Evolutionary conservation across 2,113 vertebrate genomes (phyloP), one percentile per base, ranked within the genome.

Genomic region (Phylloscopus trochilus): DNA sequence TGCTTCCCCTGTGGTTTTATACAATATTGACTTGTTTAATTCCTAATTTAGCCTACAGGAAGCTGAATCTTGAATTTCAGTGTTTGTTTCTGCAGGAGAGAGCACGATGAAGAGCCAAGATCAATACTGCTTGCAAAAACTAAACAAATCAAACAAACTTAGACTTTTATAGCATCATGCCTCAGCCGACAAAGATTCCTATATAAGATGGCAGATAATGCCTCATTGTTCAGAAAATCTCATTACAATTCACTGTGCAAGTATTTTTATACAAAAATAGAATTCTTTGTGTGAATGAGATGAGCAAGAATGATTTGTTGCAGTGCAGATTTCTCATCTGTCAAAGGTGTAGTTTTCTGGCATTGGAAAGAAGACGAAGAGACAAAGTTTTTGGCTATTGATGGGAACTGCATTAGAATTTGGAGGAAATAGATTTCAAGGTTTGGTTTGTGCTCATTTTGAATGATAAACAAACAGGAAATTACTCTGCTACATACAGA

Each of bases 21-120:
- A 76, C 60, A 90, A 22, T 60, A 84, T 81, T 78, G 86, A 89
- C 92, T 84, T 95, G 80, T 94, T 92, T 81, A 43, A 76, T 74
- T 89, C 90, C 78, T 89, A 75, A 72, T 87, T 90, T 89, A 92
- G 56, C 53, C 21, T 89, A 73, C 77, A 92, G 93, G 93, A 92
- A 95, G 41, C 73, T 6, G 11, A 72, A 76, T 82, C 88, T 87
- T 75, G 92, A 93, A 82, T 95, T 92, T 90, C 91, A 82, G 49
- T 92, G 88, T 95, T 93, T 94, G 88, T 90, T 93, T 93, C 85
- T 92, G 73, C 80, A 94, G 88, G 64, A 95, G 79, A 81, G 87
- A 67, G 84, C 68, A 52, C 7, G 64, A 63, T 0, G 16, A 77
- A 75, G 66, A 81, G 92, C 95, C 94, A 96, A 96, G 69, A 94